Base-by-base conservation (phyloP, 2,888 invertebrate species). In the Hymenopus coronatus region DNA sequence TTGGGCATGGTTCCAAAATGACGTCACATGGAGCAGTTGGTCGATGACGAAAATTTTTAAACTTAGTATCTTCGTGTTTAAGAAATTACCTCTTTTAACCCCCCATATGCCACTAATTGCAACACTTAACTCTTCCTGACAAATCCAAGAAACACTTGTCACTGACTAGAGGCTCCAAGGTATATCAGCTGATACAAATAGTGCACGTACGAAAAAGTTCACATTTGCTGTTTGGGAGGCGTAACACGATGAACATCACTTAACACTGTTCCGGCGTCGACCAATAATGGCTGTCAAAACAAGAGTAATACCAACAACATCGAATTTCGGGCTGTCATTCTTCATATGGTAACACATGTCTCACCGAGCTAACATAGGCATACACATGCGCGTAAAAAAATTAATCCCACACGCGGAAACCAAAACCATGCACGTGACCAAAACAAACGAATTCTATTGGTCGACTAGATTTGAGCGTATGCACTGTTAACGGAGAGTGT, bases 391-490 rank as follows among this genome's bases (percentile, higher is more conserved):
- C 54, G 54, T 70, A 70, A 70, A 33, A n/a, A 28, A 82, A 70
- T 28, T 82, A 87, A 82, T 85, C 85, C 70, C 87, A 88, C 88
- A 88, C 89, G 85, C 85, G 89, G 89, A 89, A 85, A 88, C 85
- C 83, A 85, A 85, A 88, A 87, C 70, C 70, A 27, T 82, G 83
- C 90, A 90, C 90, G 90, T 90, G 90, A 90, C 87, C 89, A 28
- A 83, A 88, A 89, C 85, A 82, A 54, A 84, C 88, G 33, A 82
- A 82, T 89, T 84, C 84, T 87, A 90, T 90, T 90, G 90, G 90
- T 89, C 88, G 90, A 70, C 82, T 54, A 40, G 85, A 33, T 25
- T 82, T 70, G 54, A 70, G 54, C 54, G 54, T 70, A 70, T 70
- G 54, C 83, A 30, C 83, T 83, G 83, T 28, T 83, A 83, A 83